Conservation (phyloP, 2,113 vertebrate genomes). For the Coregonus clupeaformis region DNA sequence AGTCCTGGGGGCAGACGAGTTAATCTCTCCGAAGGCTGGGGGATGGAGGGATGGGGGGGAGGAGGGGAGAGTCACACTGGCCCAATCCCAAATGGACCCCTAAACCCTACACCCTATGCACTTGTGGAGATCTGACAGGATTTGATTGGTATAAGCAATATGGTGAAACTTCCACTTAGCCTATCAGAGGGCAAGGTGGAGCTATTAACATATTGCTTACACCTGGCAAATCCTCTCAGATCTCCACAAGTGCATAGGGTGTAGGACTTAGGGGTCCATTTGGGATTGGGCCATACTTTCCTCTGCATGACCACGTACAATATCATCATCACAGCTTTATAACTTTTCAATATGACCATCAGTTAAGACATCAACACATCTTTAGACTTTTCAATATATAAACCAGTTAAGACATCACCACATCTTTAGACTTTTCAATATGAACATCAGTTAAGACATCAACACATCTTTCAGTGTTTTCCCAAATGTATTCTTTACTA, state of each 20-base stretch:
- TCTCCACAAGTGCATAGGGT: too few species aligned
- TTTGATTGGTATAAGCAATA: too few species aligned
- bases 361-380: constrained; percentile 15
- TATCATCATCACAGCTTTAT: constrained; percentile 32
- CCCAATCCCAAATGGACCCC: too few species aligned
- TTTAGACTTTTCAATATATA: neutral
- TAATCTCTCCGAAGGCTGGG: constrained; percentile 32
- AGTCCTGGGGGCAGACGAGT: constrained; percentile 54
- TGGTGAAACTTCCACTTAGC: too few species aligned
- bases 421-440: neutral
- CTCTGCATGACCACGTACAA: neutral
- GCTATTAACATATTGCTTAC: too few species aligned
- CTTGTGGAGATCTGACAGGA: too few species aligned
- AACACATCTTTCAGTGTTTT: constrained; percentile 17
- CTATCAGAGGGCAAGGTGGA: too few species aligned
- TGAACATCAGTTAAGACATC: neutral
- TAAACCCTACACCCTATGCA: too few species aligned
- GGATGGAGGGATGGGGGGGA: neutral
- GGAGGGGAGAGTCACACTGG: neutral
- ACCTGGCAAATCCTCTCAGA: too few species aligned
- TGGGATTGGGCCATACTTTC: neutral
- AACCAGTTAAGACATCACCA: neutral
- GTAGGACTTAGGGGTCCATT: too few species aligned
- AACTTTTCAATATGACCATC: too few species aligned
- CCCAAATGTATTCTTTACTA: too few species aligned